Evolutionary conservation across 2,797 vertebrate species (phyloP), one percentile per base, ranked within the genome.

Genomic region (Crax fasciolata): DNA sequence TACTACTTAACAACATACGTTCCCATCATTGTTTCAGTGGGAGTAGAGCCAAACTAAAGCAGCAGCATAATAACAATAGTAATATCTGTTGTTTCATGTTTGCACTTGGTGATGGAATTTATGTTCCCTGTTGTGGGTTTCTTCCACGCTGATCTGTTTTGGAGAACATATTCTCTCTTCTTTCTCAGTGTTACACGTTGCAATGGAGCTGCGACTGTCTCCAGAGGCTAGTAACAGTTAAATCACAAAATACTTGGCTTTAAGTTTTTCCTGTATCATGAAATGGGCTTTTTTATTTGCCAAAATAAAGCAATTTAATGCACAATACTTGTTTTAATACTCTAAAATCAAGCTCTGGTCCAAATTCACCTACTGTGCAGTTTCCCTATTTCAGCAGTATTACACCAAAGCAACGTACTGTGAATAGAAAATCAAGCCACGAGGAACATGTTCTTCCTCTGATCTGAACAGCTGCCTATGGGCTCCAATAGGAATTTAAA

Each of bases 191-290:
- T 89, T 76, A 43, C 32, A 7, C 57, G 90, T 93, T 75, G 44
- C 58, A 44, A 49, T 30, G 11, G 13, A 74, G 28, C 28, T 78
- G 21, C 71, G 65, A 58, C 18, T 81, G 75, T 79, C 86, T 72
- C 74, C 11, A 4, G 59, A 89, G 67, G 63, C 61, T 66, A 52
- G 35, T 46, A 92, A 85, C 65, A 39, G 65, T 67, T 75, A 89
- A 93, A 73, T 24, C 61, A 38, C 75, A 74, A 93, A 94, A 92
- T 96, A 86, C 75, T 93, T 95, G 83, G 49, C 73, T 92, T 61
- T 24, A 93, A 86, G 76, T 80, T 94, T 71, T 25, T n/a, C 77
- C 73, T 96, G 18, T 72, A 66, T 28, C 44, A 48, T 58, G 61
- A 93, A 91, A 78, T 20, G 63, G 24, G 32, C 25, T 89, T 87